Percentiles rank a stretch among this genome's conserved stretches.
These are phyloP conservation scores for Papilio aristodemus DNA, from an alignment of 1,140 invertebrate species.

Conservation along the genomic window DNA sequence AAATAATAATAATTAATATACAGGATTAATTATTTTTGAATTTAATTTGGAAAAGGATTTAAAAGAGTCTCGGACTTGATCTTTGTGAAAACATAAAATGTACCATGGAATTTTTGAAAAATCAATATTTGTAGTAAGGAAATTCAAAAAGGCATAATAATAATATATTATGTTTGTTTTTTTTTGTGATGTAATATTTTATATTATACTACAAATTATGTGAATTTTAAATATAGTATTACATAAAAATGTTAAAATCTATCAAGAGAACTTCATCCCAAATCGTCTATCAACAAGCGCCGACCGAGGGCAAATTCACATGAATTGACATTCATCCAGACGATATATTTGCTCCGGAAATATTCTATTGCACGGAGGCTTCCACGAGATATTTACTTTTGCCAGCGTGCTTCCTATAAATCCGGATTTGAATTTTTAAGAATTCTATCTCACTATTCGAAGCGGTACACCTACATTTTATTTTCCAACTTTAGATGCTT, in stretches of 20 bases:
- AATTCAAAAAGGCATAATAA: too few relatives aligned
- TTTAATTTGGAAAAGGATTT: too few relatives aligned
- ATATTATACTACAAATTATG: neutral
- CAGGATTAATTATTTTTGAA: too few relatives aligned
- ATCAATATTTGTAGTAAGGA: too few relatives aligned
- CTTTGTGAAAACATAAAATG: too few relatives aligned
- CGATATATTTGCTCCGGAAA: slow-evolving; percentile 7
- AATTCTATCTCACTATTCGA: neutral
- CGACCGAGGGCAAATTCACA: neutral
- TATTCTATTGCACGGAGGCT: neutral
- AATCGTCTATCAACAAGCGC: neutral
- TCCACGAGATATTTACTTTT: slow-evolving; percentile 1
- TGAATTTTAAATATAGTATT: neutral
- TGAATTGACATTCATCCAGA: neutral
- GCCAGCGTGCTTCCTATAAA: neutral
- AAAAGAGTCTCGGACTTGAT: too few relatives aligned
- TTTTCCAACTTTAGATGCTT: slow-evolving; percentile 11
- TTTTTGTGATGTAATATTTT: too few relatives aligned
- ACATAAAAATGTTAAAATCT: neutral
- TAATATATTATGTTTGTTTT: too few relatives aligned
- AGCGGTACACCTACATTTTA: neutral
- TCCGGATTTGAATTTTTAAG: slow-evolving; percentile 12
- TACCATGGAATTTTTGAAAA: too few relatives aligned
- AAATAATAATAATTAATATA: too few relatives aligned
- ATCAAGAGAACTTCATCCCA: neutral